Conservation (phyloP, 2,113 vertebrate species). For the Macaca nemestrina region DNA sequence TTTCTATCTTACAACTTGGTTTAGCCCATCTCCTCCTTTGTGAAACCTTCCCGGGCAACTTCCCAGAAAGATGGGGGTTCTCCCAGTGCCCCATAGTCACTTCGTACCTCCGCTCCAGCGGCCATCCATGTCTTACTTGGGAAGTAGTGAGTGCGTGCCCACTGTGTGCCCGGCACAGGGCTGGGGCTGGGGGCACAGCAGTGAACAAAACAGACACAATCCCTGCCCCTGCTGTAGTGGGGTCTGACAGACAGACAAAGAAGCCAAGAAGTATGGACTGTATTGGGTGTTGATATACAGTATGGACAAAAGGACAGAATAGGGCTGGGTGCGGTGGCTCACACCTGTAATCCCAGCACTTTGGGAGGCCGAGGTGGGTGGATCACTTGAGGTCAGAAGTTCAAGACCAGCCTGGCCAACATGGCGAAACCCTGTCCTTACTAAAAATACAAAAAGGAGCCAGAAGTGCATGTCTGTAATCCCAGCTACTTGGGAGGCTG, state of each 20-base stretch:
- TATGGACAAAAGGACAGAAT: background rate
- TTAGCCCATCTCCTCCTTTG: background rate
- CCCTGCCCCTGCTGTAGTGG: fast-evolving
- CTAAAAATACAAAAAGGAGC: no score
- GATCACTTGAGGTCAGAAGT: no score
- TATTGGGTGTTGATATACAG: background rate
- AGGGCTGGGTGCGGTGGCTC: background rate
- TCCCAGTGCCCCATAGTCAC: background rate
- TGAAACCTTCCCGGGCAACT: background rate
- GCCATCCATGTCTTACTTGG: fast-evolving
- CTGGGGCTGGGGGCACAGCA: background rate
- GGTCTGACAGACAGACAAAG: background rate
- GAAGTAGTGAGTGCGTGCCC: fast-evolving
- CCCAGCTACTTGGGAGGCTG: no score
- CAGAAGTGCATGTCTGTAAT: no score
- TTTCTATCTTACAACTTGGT: background rate
- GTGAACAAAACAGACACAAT: background rate
- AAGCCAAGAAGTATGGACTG: background rate
- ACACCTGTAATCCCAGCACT: no score
- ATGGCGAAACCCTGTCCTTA: no score
- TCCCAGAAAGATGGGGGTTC: background rate
- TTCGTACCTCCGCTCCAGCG: background rate
- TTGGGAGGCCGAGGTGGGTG: no score
- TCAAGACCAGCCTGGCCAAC: no score
- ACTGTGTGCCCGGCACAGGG: no score